Base-by-base conservation (phyloP, 1,140 invertebrate genomes). In the Gonioctena quinquepunctata region DNA sequence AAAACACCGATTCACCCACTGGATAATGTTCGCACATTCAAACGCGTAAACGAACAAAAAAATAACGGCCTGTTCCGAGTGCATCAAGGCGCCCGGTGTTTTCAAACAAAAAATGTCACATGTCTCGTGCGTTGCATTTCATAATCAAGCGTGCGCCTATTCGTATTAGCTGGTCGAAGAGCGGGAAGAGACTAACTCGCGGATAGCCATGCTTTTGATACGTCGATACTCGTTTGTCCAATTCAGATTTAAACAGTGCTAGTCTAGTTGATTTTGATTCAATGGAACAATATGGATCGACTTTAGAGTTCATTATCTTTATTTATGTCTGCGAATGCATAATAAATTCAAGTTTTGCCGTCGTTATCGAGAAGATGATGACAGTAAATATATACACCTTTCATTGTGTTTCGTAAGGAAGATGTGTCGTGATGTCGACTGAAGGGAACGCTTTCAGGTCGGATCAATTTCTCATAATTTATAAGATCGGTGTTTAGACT, bases 151-250 rank as follows among this genome's bases (percentile, higher is more conserved):
- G n/a, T 48, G 61, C 28, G 61, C 61, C 27, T n/a, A 28, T 68
- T 73, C 64, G 68, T 73, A 68, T 74, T 71, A 67, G 67, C 72
- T 33, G 68, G 33, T 50, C 74, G 74, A 76, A 74, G 72, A 76
- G 72, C 74, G 72, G 72, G 66, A 76, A 71, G 57, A 54, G 68
- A 76, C 74, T 76, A 76, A 76, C 52, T 48, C 64, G 67, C 69
- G 65, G 19, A 64, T 27, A 68, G 69, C 33, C 33, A 42, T 42
- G 33, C 61, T 59, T 62, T 42, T 27, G 66, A 27, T 66, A 42
- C 49, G 62, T 42, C 62, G 42, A 62, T 61, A 28, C 52, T 62
- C 56, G 50, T 27, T 61, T 64, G 62, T 59, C 71, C 71, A 72
- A 69, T 28, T 62, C 28, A n/a, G 60, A 62, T 62, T 62, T 62